Conservation (phyloP, 2,113 vertebrate species). For the Progne subis region DNA sequence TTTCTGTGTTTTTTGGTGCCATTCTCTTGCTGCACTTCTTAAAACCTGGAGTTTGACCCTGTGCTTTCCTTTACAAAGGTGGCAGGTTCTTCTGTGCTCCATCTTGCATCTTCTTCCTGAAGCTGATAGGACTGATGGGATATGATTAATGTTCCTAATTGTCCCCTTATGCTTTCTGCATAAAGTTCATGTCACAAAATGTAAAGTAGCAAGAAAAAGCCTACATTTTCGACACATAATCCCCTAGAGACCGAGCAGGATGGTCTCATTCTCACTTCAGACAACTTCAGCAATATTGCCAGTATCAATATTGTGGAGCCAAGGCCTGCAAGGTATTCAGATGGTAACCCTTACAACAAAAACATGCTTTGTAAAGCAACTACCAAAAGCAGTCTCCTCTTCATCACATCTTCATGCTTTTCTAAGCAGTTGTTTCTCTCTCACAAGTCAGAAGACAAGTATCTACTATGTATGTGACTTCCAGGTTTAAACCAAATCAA, state of each 20-base stretch:
- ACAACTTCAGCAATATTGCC: neutral
- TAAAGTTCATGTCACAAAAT: neutral
- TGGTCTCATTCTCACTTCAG: neutral
- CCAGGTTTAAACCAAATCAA: neutral
- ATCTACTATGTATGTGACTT: neutral
- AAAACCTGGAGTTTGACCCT: neutral
- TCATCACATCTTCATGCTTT: neutral
- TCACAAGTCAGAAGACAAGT: neutral
- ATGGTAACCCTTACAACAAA: neutral
- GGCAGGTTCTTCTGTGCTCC: neutral
- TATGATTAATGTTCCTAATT: neutral
- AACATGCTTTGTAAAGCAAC: neutral
- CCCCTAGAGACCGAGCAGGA: neutral
- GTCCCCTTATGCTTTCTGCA: neutral
- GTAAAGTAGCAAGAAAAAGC: neutral
- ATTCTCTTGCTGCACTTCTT: neutral
- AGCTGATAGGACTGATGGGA: neutral
- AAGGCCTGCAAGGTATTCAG: neutral
- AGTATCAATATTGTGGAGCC: neutral
- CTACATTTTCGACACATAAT: neutral
- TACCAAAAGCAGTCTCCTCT: neutral
- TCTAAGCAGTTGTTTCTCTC: neutral
- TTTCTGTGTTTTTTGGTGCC: neutral
- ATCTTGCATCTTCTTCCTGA: neutral
- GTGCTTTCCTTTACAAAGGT: neutral